Evolutionary conservation across 2,797 vertebrate species (phyloP).

Genomic region (Notamacropus eugenii): DNA sequence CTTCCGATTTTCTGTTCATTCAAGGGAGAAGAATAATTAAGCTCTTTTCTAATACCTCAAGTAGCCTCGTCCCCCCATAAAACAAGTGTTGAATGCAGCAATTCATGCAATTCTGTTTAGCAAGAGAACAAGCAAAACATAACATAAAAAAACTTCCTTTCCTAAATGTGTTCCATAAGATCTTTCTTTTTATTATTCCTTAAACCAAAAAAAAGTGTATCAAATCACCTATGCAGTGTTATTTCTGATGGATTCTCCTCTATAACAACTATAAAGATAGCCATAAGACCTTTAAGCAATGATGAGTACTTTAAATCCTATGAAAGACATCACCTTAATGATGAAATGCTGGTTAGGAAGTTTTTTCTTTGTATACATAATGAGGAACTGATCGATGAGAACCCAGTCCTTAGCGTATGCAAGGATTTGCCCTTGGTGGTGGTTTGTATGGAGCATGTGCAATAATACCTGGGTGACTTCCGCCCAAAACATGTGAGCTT

Average conservation of each 20-base stretch:
- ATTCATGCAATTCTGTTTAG: neutral
- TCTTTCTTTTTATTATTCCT: neutral
- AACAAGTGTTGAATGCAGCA: neutral
- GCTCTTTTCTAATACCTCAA: conserved; percentile 23
- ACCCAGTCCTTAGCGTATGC: neutral
- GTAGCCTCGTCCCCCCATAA: neutral
- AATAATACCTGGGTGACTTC: neutral
- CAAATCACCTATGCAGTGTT: neutral
- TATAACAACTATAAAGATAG: neutral
- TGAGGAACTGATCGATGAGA: neutral
- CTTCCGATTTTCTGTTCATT: neutral
- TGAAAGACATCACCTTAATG: neutral
- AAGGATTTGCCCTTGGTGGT: neutral
- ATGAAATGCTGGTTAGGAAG: neutral
- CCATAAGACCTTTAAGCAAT: neutral
- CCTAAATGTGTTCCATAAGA: neutral
- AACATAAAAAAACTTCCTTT: conserved; percentile 26
- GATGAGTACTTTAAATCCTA: neutral
- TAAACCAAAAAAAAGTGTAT: neutral
- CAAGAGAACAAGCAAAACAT: neutral
- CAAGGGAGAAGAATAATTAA: neutral
- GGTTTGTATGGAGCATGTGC: neutral
- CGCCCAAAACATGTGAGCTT: neutral
- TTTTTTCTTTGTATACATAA: neutral
- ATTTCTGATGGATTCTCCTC: neutral